These are phyloP conservation scores for Bradypodion pumilum DNA, from an alignment of 2,797 vertebrate genomes.

Conservation along the genomic window DNA sequence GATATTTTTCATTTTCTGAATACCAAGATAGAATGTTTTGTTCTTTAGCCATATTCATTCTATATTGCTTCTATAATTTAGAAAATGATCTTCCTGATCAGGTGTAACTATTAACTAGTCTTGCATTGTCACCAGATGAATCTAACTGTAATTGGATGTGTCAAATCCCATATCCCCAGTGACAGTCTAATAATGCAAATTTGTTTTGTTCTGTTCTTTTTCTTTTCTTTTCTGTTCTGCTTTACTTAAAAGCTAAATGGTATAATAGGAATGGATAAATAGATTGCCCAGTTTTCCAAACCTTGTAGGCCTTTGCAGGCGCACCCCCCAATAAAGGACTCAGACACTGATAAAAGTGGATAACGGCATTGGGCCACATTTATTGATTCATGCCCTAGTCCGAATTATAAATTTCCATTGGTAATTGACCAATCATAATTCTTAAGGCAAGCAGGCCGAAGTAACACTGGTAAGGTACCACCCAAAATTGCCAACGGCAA, in stretches of 20 bases:
- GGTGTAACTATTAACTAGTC: conserved; percentile 68
- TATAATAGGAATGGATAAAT: conserved; percentile 37
- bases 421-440: too few species aligned
- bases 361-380: too few species aligned
- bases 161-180: conserved; percentile 37
- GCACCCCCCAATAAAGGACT: too few species aligned
- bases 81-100: conserved; percentile 60
- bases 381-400: too few species aligned
- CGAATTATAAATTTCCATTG: too few species aligned
- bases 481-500: too few species aligned
- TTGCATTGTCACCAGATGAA: conserved; percentile 59
- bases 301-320: conserved; percentile 37
- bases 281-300: conserved; percentile 33
- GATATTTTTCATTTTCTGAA: conserved; percentile 17
- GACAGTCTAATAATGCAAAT: conserved; percentile 28
- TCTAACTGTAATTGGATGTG: conserved; percentile 61
- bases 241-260: conserved; percentile 44
- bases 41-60: conserved; percentile 41
- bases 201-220: too few species aligned
- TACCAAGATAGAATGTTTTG: conserved; percentile 3
- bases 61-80: conserved; percentile 55
- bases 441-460: too few species aligned
- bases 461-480: too few species aligned
- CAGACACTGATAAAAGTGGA: too few species aligned
- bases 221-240: conserved; percentile 57